These are phyloP conservation scores for Ethmia dodecea DNA, from an alignment of 2,888 invertebrate genomes.

Conservation along the genomic window DNA sequence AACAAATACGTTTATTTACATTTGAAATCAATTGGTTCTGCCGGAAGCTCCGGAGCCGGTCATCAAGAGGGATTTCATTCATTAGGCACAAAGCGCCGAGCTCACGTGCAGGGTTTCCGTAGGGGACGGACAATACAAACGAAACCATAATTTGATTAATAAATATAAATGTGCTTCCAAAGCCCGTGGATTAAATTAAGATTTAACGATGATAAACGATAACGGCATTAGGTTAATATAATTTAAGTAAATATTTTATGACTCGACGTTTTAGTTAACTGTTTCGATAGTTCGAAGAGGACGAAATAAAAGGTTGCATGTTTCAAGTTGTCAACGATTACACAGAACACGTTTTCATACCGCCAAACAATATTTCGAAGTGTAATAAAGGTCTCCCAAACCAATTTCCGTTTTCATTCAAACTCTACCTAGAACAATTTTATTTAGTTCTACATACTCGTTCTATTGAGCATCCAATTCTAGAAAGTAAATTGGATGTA, in stretches of 20 bases:
- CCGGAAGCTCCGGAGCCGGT: slow-evolving; percentile 53
- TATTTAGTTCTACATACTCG: no score
- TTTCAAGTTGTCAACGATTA: no score
- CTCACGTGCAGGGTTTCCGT: slow-evolving; percentile 11
- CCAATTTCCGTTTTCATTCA: slow-evolving; percentile 38
- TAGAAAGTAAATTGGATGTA: not conserved
- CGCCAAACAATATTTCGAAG: no score
- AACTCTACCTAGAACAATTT: slow-evolving; percentile 8
- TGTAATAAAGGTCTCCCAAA: slow-evolving; percentile 14
- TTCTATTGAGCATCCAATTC: not conserved
- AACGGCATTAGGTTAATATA: no score
- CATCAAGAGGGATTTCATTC: slow-evolving; percentile 50
- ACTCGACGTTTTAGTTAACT: no score
- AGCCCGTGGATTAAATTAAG: no score
- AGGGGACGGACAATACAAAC: slow-evolving; percentile 11
- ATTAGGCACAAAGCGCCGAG: slow-evolving; percentile 20
- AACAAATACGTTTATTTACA: slow-evolving; percentile 10
- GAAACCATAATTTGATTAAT: slow-evolving; percentile 12
- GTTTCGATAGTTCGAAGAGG: no score
- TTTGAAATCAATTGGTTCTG: slow-evolving; percentile 36
- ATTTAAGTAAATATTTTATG: no score
- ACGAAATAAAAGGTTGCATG: no score
- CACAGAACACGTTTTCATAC: no score
- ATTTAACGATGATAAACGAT: no score
- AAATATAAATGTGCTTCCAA: not conserved